Percentiles rank a stretch among this genome's conserved stretches.
Evolutionary conservation across 2,797 vertebrate genomes (phyloP).

Genomic region (Anomalospiza imberbis): DNA sequence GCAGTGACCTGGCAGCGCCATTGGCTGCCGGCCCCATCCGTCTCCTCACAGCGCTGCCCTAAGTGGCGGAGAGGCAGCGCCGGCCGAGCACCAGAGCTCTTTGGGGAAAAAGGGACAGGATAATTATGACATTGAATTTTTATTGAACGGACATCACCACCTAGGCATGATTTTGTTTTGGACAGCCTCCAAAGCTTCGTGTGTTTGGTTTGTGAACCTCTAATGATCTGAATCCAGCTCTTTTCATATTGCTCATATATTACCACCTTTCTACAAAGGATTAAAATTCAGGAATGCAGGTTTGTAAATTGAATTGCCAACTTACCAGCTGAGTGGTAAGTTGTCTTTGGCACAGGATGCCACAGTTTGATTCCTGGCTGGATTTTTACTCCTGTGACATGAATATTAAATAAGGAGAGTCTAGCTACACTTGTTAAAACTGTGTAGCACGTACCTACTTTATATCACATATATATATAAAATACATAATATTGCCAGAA

Average conservation of each 20-base stretch:
- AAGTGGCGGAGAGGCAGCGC: constrained; percentile 45
- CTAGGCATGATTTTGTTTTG: constrained; percentile 72
- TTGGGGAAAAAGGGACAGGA: constrained; percentile 55
- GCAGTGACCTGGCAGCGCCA: constrained; percentile 52
- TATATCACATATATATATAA: not conserved
- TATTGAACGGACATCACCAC: constrained; percentile 72
- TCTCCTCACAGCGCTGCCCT: constrained; percentile 40
- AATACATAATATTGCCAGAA: not conserved
- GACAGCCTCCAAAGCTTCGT: constrained; percentile 65
- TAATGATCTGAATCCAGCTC: constrained; percentile 73
- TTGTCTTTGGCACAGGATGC: constrained; percentile 74
- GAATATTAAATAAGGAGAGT: constrained; percentile 67
- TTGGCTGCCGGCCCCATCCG: constrained; percentile 52
- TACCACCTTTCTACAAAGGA: constrained; percentile 70
- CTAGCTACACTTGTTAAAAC: not conserved
- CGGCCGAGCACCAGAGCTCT: constrained; percentile 55
- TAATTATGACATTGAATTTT: constrained; percentile 73
- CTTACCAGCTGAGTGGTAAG: constrained; percentile 74
- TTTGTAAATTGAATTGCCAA: constrained; percentile 76
- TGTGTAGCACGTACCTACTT: not conserved
- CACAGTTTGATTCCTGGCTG: constrained; percentile 70
- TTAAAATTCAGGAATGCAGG: constrained; percentile 73
- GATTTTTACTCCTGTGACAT: constrained; percentile 62
- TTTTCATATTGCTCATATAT: constrained; percentile 70
- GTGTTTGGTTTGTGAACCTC: constrained; percentile 74